Percentiles rank a stretch among this genome's conserved stretches.
These are phyloP conservation scores for Micropoecilia bifurca DNA, from an alignment of 2,797 vertebrate species.

Conservation along the genomic window DNA sequence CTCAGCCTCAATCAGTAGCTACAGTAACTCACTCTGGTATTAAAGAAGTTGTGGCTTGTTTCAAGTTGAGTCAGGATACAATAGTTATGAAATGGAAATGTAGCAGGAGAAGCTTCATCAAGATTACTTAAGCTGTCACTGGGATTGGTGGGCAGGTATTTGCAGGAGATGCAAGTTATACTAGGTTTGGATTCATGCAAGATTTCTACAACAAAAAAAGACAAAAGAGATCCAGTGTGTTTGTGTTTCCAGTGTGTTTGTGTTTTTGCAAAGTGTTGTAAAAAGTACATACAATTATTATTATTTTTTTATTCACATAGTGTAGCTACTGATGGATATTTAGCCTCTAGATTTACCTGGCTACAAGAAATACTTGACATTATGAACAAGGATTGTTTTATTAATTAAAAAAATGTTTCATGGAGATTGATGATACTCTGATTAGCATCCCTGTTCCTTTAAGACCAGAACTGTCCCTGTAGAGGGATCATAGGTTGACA, in stretches of 20 bases:
- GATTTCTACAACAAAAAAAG: background rate
- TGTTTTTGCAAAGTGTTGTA: background rate
- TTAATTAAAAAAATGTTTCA: background rate
- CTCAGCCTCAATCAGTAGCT: background rate
- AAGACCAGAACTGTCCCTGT: background rate
- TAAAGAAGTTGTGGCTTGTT: conserved; percentile 2
- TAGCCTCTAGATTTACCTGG: background rate
- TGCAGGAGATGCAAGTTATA: background rate
- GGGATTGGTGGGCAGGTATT: conserved; percentile 1
- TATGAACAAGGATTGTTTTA: background rate
- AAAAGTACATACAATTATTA: background rate
- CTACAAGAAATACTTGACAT: background rate
- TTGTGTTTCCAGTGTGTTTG: background rate
- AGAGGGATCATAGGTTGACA: background rate
- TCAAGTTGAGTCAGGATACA: background rate
- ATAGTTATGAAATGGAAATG: background rate
- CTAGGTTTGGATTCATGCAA: background rate
- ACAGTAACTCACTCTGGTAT: background rate
- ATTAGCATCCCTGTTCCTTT: background rate
- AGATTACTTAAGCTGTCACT: background rate
- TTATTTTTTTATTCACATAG: too few species aligned
- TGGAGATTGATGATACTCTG: background rate
- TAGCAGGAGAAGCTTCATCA: background rate
- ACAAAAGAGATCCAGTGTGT: background rate
- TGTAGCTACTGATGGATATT: background rate